A percentile compares a stretch with the other conserved stretches of the same genome.
Evolutionary conservation across 2,797 vertebrate species (phyloP).

Genomic region (Oreochromis grahami): DNA sequence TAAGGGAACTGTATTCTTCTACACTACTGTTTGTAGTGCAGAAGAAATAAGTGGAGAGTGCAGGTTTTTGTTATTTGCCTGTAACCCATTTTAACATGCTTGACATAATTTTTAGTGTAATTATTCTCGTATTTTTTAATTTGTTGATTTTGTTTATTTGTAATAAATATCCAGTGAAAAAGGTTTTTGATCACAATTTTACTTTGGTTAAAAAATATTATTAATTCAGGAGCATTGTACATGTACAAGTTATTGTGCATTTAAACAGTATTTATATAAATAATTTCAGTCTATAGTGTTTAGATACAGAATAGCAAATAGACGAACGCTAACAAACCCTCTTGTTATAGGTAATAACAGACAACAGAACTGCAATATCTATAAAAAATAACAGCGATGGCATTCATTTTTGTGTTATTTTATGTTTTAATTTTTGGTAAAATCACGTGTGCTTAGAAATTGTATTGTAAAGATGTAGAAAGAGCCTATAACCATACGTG

Average conservation of each 20-base stretch:
- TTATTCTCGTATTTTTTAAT: not conserved
- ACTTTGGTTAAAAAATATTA: not conserved
- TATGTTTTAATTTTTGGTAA: fast-evolving
- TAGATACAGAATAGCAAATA: not conserved
- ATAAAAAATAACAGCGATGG: too few relatives aligned
- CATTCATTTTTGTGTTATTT: not conserved
- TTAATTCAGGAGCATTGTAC: not conserved
- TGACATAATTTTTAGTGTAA: fast-evolving
- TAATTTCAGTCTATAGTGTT: not conserved
- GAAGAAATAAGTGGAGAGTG: not conserved
- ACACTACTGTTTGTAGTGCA: not conserved
- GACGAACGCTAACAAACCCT: not conserved
- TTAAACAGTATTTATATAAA: not conserved
- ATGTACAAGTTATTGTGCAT: not conserved
- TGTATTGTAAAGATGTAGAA: not conserved
- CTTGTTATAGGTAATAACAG: not conserved
- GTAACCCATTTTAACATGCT: not conserved
- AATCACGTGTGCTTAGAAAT: not conserved
- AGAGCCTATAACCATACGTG: not conserved
- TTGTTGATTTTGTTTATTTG: not conserved
- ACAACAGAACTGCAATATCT: not conserved
- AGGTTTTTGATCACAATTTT: fast-evolving
- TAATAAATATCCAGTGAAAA: fast-evolving
- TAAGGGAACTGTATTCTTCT: not conserved
- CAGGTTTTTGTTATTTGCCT: not conserved